Conservation (phyloP, 2,113 vertebrate species). For the Tapirus terrestris region DNA sequence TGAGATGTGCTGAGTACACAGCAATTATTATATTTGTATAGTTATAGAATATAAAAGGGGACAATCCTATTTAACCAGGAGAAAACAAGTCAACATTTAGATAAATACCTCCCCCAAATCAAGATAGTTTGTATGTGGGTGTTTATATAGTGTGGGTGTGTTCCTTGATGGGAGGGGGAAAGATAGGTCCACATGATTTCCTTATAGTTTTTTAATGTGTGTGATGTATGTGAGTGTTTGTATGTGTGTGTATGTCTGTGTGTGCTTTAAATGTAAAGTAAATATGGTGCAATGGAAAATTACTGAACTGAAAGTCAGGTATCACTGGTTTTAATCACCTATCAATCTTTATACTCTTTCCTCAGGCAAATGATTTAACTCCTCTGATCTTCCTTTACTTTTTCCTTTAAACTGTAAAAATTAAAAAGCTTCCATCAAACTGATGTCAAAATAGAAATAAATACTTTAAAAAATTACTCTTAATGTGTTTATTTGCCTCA, state of each 20-base stretch:
- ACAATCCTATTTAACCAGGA: background rate
- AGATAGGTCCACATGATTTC: background rate
- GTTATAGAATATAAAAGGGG: background rate
- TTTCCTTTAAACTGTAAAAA: background rate
- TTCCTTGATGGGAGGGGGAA: background rate
- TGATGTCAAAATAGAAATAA: background rate
- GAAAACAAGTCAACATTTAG: background rate
- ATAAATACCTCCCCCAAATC: background rate
- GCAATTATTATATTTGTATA: background rate
- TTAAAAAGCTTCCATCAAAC: background rate
- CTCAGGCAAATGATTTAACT: background rate
- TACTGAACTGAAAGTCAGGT: background rate
- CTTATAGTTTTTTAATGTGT: background rate
- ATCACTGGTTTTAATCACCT: background rate
- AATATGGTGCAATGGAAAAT: background rate
- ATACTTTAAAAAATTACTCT: background rate
- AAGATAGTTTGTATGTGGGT: background rate
- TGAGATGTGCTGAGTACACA: background rate
- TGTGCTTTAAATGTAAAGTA: conserved; percentile 1
- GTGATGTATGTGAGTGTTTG: background rate
- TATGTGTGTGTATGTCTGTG: background rate
- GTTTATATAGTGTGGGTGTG: background rate
- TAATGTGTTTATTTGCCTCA: background rate
- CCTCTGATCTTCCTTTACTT: background rate
- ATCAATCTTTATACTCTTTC: background rate